Evolutionary conservation across 1,140 invertebrate species (phyloP), one percentile per base, ranked within the genome.

Genomic region (Augochlora pura): DNA sequence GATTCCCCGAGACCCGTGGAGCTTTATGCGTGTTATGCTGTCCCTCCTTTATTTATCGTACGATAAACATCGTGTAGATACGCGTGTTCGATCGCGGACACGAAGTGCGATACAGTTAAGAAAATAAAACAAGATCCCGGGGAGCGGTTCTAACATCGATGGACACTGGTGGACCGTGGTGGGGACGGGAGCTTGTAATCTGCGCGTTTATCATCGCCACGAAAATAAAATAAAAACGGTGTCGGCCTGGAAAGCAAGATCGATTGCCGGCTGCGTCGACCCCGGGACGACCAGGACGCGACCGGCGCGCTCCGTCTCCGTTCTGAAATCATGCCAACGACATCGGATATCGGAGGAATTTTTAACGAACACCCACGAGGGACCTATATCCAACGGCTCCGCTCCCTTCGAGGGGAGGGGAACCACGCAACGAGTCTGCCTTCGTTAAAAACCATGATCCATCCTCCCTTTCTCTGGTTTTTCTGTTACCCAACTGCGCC

Each of bases 321-420:
- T 64, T 77, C 52, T 66, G 79, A 81, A 77, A 81, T 70, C 65
- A 77, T 81, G 73, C 79, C 79, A 81, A 70, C 66, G 54, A 77
- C 79, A 76, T 80, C 64, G 79, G 66, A 81, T 69, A 77, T 77
- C 73, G 65, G 59, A 49, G 62, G 79, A 64, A 81, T 77, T 81
- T 81, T 77, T 77, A 79, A 79, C 77, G 70, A 49, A 66, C 77
- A 66, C 70, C 63, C 75, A 69, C 74, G 66, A 59, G 38, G 42
- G 49, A 52, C 62, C 60, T 57, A 16, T 38, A 18, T 39, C 32
- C 64, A 49, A 27, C 52, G 25, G 14, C 46, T 77, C 38, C 54
- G 14, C 46, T 77, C 38, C 54, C 12, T 38, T 42, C 32, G n/a
- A 14, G 21, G 8, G 25, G 23, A 46, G 49, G 8, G 7, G 21